These are phyloP conservation scores for Coleophora flavipennella DNA, from an alignment of 2,888 invertebrate species.

Conservation along the genomic window DNA sequence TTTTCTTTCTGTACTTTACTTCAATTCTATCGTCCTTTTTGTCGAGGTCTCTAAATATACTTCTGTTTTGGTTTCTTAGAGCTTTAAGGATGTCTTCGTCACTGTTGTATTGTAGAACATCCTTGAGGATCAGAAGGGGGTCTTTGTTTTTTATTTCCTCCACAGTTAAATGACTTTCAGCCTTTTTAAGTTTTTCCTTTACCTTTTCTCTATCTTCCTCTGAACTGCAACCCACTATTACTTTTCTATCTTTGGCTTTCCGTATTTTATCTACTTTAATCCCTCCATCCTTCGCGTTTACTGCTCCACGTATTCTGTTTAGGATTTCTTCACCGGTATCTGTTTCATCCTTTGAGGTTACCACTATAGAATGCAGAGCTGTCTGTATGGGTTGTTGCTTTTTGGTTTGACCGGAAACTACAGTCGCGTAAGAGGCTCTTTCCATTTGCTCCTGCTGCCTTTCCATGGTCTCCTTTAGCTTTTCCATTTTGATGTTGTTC, in stretches of 20 bases:
- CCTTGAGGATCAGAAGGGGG: constrained; percentile 6
- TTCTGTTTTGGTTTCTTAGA: neutral
- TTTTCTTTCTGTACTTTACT: neutral
- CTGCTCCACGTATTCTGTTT: neutral
- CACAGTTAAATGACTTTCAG: neutral
- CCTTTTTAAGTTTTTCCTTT: neutral
- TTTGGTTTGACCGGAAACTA: too few relatives aligned
- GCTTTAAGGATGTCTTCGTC: neutral
- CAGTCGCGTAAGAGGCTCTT: too few relatives aligned
- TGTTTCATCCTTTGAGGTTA: neutral
- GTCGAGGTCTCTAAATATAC: neutral
- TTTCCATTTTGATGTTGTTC: too few relatives aligned
- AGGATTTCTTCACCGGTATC: neutral
- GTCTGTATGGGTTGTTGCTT: too few relatives aligned
- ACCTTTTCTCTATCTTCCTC: constrained; percentile 2
- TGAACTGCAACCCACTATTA: constrained; percentile 7
- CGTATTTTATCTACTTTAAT: constrained; percentile 8
- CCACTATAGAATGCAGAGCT: neutral
- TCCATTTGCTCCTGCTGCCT: too few relatives aligned
- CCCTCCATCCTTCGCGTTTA: constrained; percentile 6
- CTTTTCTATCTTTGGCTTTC: constrained; percentile 11
- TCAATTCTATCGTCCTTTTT: neutral
- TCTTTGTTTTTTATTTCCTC: constrained; percentile 8
- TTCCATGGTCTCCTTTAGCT: too few relatives aligned
- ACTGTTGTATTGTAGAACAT: neutral